Base-by-base conservation (phyloP, 2,888 invertebrate genomes). In the Brachyopa scutellaris region DNA sequence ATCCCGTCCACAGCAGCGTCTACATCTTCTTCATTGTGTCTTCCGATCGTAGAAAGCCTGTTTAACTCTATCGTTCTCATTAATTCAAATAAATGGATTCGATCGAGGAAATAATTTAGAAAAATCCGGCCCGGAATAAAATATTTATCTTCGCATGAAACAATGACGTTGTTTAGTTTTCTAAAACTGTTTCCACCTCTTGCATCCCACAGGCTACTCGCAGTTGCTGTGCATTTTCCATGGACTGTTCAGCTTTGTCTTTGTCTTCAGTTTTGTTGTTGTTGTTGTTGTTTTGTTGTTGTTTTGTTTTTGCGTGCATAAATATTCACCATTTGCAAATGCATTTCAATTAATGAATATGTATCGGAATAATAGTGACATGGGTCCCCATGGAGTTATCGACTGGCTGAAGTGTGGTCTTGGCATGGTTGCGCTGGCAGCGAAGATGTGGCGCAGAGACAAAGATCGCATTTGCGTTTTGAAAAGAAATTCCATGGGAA, bases 321-420 rank as follows among this genome's bases (percentile, higher is more conserved):
- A 82, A 82, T 77, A 82, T 82, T 66, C 77, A 66, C 70, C 82
- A 77, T 82, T 82, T 77, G 77, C 82, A 82, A 82, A 82, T 72
- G 70, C 61, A 72, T 77, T 72, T 82, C 82, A 82, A 82, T 82
- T 82, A 82, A 82, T 82, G 82, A 82, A 82, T 82, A 77, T 82
- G 77, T 82, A 82, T 82, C 77, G 82, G 77, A 67, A 77, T 82
- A 82, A 82, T 82, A 82, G 82, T 70, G 82, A 82, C 82, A 80
- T 80, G 66, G 59, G 76, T 76, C 76, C 64, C 69, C 80, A 59
- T 51, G 77, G 61, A 77, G 77, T 55, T 77, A 77, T 77, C 64
- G 80, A 77, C 64, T 66, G 45, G 42, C 29, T 64, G 66, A 72
- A 70, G 64, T 76, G 76, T 72, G 72, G 64, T 69, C 69, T 74